Evolutionary conservation across 2,888 invertebrate genomes (phyloP).

Genomic region (Metellina segmentata): DNA sequence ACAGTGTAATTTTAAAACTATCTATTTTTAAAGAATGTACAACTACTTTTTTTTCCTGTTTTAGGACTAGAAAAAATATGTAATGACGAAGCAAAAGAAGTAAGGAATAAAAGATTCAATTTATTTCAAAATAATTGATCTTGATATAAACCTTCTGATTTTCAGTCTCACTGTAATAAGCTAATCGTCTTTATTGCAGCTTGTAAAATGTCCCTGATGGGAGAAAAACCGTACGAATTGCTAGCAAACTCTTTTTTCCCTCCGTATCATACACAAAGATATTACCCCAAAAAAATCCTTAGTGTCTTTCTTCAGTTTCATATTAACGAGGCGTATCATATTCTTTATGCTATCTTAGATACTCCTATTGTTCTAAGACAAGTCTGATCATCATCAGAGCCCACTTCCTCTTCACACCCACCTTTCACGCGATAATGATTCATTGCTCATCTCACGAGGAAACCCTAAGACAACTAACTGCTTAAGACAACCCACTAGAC

Average conservation of each 20-base stretch:
- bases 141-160: no score
- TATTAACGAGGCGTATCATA: background rate
- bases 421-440: constrained; percentile 12
- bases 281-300: background rate
- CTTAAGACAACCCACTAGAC: background rate
- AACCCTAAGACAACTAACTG: background rate
- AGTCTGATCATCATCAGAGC: constrained; percentile 16
- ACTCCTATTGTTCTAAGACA: constrained; percentile 15
- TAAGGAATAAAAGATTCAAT: no score
- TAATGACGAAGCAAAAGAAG: no score
- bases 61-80: no score
- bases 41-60: no score
- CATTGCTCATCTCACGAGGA: background rate
- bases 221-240: background rate
- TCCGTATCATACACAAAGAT: background rate
- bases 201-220: background rate
- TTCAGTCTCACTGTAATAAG: no score
- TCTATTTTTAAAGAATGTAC: no score
- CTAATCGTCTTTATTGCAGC: background rate
- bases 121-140: no score
- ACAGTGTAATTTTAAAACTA: no score
- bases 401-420: constrained; percentile 30
- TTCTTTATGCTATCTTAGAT: constrained; percentile 27
- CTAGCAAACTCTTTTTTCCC: background rate
- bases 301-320: constrained; percentile 7